Percentiles rank a stretch among this genome's conserved stretches.
phyloP scores from a whole-genome alignment of 2,888 invertebrate species.

The Heliconius ethilla region DNA sequence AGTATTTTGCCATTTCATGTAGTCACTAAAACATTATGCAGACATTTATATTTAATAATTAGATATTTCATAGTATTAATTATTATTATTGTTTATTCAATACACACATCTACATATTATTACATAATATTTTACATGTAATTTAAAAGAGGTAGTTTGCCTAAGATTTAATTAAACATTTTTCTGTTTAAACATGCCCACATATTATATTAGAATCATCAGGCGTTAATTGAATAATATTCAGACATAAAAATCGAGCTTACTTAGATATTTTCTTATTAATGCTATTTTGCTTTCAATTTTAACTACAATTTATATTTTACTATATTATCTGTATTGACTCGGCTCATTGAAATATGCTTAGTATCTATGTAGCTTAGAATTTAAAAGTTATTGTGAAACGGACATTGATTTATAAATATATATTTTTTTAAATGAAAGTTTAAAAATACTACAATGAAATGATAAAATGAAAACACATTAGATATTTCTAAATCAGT shows the following conservation, averaged over 20 bases:
- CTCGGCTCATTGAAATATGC: constrained; percentile 43
- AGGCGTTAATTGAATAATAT: constrained; percentile 8
- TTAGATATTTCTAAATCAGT: constrained; percentile 37
- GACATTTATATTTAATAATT: neutral
- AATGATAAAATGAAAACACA: neutral
- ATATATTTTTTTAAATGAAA: neutral
- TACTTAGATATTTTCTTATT: constrained; percentile 28
- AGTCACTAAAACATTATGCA: neutral
- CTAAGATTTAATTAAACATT: constrained; percentile 1
- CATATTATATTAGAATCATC: constrained; percentile 14
- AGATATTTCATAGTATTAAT: neutral
- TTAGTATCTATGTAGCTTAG: constrained; percentile 51
- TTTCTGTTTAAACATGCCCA: neutral
- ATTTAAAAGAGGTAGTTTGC: neutral
- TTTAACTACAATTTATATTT: constrained; percentile 36
- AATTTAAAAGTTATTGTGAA: constrained; percentile 45
- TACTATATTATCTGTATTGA: constrained; percentile 36
- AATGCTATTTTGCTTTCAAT: constrained; percentile 29
- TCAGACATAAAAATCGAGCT: constrained; percentile 30
- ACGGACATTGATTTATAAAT: constrained; percentile 44
- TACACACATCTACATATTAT: constrained; percentile 5
- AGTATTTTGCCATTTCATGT: constrained; percentile 1
- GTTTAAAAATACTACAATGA: neutral
- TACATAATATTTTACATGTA: constrained; percentile 13
- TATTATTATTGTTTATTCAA: neutral